Evolutionary conservation across 2,113 vertebrate genomes (phyloP), one percentile per base, ranked within the genome.

Genomic region (Excalfactoria chinensis): DNA sequence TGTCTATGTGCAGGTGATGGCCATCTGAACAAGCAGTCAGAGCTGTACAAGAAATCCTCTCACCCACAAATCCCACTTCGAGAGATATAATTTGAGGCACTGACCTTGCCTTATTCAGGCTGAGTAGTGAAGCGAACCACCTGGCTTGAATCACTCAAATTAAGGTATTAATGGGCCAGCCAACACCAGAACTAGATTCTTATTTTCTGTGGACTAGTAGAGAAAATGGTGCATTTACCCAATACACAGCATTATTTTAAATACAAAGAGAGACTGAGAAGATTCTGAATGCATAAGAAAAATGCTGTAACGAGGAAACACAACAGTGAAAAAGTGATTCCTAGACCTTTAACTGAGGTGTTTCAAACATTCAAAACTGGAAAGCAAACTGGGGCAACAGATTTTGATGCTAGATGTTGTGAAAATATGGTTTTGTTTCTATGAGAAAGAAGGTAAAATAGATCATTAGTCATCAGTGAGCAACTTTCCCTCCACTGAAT

Each of bases 331-430:
- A 95, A 95, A 67, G 80, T 93, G 62, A 48, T 83, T 95, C 95
- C 93, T 91, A 70, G 70, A 93, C 82, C 76, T 88, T 70, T 80
- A 86, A 89, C 56, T 58, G 73, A 85, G 48, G 67, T 51, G 68
- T 92, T 92, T 96, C 82, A 93, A 25, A 93, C 69, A 93, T 94
- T 95, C 87, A 94, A 74, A 96, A 93, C 82, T 68, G 87, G 87
- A 93, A 95, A 92, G 91, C 68, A 86, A 80, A 91, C 72, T 23
- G 21, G 21, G 37, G 18, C 0, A 25, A 78, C 76, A 92, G 85
- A 91, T 83, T n/a, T 19, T 56, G 4, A 49, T 76, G 35, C 53
- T 81, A 72, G 35, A 71, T 70, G 13, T 0, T 4, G 75, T 1
- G 1, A 94, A 94, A 91, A 77, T 40, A 90, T 37, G 43, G 20